phyloP scores from a whole-genome alignment of 2,797 vertebrate species.

The Paramormyrops hopkinsi region DNA sequence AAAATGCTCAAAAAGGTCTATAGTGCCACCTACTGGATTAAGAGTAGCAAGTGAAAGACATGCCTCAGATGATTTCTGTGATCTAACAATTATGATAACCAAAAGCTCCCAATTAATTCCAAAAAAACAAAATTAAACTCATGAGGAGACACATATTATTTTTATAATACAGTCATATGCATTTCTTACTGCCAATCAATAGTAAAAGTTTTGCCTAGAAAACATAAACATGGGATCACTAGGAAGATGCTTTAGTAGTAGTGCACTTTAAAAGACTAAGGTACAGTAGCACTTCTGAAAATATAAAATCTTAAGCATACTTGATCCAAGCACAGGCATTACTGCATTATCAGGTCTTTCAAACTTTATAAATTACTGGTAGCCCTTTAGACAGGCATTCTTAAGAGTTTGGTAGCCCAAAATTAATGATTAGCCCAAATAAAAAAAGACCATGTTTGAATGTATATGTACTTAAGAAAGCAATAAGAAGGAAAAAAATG shows the following conservation, averaged over 20 bases:
- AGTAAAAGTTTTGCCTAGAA: background rate
- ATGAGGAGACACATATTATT: background rate
- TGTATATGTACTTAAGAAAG: too few relatives aligned
- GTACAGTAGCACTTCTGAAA: too few relatives aligned
- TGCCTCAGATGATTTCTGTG: background rate
- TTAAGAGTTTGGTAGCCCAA: too few relatives aligned
- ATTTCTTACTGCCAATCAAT: background rate
- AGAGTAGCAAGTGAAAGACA: background rate
- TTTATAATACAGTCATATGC: background rate
- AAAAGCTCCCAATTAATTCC: background rate
- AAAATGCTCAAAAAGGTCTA: background rate
- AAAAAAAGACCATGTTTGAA: too few relatives aligned
- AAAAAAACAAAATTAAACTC: background rate
- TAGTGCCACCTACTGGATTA: background rate
- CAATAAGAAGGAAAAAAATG: too few relatives aligned
- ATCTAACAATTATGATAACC: background rate
- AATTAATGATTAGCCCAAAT: too few relatives aligned
- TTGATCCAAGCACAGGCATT: too few relatives aligned
- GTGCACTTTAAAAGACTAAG: background rate
- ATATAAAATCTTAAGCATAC: too few relatives aligned
- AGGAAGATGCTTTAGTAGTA: background rate
- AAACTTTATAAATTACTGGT: too few relatives aligned
- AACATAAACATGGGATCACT: background rate
- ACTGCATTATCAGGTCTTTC: too few relatives aligned
- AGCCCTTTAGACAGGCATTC: too few relatives aligned